These are phyloP conservation scores for Boloria euphrosyne DNA, from an alignment of 2,888 invertebrate species.

Conservation along the genomic window DNA sequence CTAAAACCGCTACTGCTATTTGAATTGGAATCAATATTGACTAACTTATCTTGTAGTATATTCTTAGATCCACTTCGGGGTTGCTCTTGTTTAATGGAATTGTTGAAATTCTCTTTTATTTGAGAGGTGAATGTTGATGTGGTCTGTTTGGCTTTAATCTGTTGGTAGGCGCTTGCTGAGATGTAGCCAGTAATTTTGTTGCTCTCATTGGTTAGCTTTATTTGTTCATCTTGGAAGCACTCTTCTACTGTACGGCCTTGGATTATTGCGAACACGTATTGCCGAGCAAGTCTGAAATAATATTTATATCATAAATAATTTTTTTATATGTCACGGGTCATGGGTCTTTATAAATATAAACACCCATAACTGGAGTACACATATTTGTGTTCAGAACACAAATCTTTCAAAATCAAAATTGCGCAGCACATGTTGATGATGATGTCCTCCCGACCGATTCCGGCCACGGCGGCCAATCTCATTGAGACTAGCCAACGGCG, in stretches of 20 bases:
- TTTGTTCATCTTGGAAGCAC: slow-evolving; percentile 78
- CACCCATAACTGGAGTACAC: too few species aligned
- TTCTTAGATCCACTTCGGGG: slow-evolving; percentile 66
- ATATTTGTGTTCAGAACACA: too few species aligned
- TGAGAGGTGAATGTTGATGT: slow-evolving; percentile 54
- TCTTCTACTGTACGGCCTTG: slow-evolving; percentile 85
- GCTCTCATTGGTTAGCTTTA: slow-evolving; percentile 59
- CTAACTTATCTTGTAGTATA: slow-evolving; percentile 74
- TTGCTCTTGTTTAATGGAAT: slow-evolving; percentile 57
- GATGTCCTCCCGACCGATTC: too few species aligned
- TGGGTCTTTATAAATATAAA: too few species aligned
- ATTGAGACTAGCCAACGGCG: too few species aligned
- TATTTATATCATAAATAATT: not conserved
- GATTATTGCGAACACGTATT: slow-evolving; percentile 84
- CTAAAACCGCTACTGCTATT: slow-evolving; percentile 65
- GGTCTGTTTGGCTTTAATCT: slow-evolving; percentile 54
- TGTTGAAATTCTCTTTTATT: slow-evolving; percentile 72
- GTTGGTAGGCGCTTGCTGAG: slow-evolving; percentile 69
- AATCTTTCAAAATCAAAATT: too few species aligned
- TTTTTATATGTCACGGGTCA: too few species aligned
- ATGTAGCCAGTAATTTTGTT: slow-evolving; percentile 79
- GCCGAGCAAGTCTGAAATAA: slow-evolving; percentile 81
- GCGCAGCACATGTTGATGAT: too few species aligned
- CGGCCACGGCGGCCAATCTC: too few species aligned
- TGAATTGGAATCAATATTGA: slow-evolving; percentile 71